Base-by-base conservation (phyloP, 2,113 vertebrate species). In the Oreochromis spilurus region DNA sequence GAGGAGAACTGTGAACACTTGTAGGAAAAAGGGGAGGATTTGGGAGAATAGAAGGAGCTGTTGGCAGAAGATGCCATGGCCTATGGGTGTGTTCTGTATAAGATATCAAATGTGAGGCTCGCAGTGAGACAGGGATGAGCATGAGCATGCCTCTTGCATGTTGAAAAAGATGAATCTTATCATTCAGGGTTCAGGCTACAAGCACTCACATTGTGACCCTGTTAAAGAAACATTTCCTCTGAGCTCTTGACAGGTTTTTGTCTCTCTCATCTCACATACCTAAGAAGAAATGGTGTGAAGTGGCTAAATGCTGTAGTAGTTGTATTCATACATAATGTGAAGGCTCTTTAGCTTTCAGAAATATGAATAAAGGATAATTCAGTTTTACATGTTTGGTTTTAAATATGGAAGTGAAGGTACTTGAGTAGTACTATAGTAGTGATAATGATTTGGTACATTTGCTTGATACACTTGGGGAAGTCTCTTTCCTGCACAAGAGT, bases 51-150 rank as follows among this genome's bases (percentile, higher is more conserved):
- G 84, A 90, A 84, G 88, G 82, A 80, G 78, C 82, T 81, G 34
- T 65, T 87, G 87, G 89, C 82, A 60, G 79, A 53, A 81, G 77
- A 82, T 81, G 48, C 54, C 48, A 13, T 77, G 55, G 79, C 89
- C 70, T 83, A 54, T 6, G 91, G 86, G 57, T 87, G 60, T 8
- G 36, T 85, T 84, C 81, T 84, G 84, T 87, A 77, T 91, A 80
- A 24, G 58, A 86, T 91, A 86, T 93, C 84, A 87, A 65, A 87
- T 86, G 79, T 75, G 65, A 70, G 40, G 50, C 17, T 81, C n/a
- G 4, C 50, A 48, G 52, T 67, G 84, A 65, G 82, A 78, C 85
- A 58, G 67, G 43, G 72, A 88, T 75, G 81, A 89, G 88, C 84
- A 80, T 58, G 78, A 67, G 24, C 70, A 48, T 29, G 65, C n/a